phyloP scores from a whole-genome alignment of 2,797 vertebrate species.

The Etheostoma nigrum region DNA sequence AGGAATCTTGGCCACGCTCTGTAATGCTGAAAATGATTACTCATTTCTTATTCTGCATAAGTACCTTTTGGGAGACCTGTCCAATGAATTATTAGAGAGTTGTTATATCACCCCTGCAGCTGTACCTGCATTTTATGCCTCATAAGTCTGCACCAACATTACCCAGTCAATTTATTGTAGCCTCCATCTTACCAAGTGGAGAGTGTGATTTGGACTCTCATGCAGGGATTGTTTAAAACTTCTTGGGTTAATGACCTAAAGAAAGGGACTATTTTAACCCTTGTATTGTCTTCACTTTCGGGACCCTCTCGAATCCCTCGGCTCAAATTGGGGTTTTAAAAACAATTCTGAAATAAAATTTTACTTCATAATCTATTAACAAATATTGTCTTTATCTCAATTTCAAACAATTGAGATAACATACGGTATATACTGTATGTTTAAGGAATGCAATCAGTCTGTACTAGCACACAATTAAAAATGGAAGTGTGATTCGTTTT shows the following conservation, averaged over 20 bases:
- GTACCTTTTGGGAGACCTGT: conserved; percentile 39
- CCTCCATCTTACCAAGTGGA: conserved; percentile 31
- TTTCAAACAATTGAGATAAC: too few species aligned
- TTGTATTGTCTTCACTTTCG: too few species aligned
- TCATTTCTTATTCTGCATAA: conserved; percentile 46
- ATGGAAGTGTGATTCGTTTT: too few species aligned
- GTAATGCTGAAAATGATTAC: conserved; percentile 41
- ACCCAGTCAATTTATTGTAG: conserved; percentile 23
- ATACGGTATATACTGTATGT: too few species aligned
- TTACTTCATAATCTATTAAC: too few species aligned
- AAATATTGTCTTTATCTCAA: too few species aligned
- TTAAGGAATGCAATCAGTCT: too few species aligned
- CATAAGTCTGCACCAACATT: conserved; percentile 30
- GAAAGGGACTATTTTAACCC: not conserved
- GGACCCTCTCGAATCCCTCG: too few species aligned
- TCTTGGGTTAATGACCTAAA: conserved; percentile 32
- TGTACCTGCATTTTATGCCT: conserved; percentile 48
- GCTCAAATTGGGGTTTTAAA: too few species aligned
- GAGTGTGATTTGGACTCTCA: conserved; percentile 22
- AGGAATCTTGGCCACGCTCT: conserved; percentile 24
- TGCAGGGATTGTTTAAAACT: conserved; percentile 27
- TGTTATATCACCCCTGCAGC: conserved; percentile 42
- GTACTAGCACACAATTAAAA: too few species aligned
- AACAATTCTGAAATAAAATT: too few species aligned
- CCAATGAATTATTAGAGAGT: conserved; percentile 50